Evolutionary conservation across 2,797 vertebrate genomes (phyloP), one percentile per base, ranked within the genome.

Genomic region (Dryobates pubescens): DNA sequence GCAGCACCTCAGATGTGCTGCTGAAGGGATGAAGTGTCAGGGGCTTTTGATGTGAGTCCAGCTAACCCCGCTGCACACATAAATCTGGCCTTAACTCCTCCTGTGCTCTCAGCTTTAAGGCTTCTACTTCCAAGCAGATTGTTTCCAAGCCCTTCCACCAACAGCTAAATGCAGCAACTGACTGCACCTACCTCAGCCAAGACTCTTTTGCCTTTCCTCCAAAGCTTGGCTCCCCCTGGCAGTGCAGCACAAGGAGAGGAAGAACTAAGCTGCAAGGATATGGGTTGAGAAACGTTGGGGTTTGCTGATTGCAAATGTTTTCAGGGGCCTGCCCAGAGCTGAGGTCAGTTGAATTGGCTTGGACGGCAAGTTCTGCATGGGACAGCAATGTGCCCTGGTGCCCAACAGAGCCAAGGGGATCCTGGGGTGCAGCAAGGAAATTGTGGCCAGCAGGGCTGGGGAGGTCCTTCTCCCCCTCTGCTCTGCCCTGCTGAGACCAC

Each of bases 11-110:
- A 74, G 68, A 82, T 30, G 41, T 79, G 92, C 53, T 87, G 47
- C 56, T 56, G 77, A 76, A 82, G 74, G 82, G 62, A 79, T 43
- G 63, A 82, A 77, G 82, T 30, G 4, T 10, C 36, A 17, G 0
- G 2, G 51, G 34, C 75, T 92, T 91, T 77, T 84, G 81, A 74
- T n/a, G 68, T 38, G 56, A 41, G 74, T 93, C 86, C 89, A 93
- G 0, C 63, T 76, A 68, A 88, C 36, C 77, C 69, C 78, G 57
- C 58, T 65, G 49, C 14, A 47, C 41, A 36, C 3, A 64, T 17
- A 71, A 81, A 64, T 19, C 74, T 49, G 65, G 10, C 72, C 65
- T 78, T 70, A 85, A 53, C 19, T 53, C 80, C 17, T 74, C 49
- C 49, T 61, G 43, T 24, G 43, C 49, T 76, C 62, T 43, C 65